Evolutionary conservation across 2,888 invertebrate species (phyloP), one percentile per base, ranked within the genome.

Genomic region (Apotomis betuletana): DNA sequence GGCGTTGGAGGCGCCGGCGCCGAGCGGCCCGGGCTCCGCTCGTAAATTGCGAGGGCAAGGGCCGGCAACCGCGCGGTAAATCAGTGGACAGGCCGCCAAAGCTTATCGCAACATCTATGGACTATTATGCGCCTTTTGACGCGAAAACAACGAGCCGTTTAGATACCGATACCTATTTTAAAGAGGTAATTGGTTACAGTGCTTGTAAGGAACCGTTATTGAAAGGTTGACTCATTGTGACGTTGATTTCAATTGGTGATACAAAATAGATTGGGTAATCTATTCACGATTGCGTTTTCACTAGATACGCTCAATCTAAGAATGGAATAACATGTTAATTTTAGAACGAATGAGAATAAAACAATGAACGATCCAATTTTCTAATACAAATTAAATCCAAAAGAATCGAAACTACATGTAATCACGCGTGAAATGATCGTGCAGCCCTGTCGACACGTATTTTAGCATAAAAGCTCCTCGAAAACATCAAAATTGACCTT

Each of bases 61-160:
- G 85, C 91, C 90, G 89, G 90, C 91, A 90, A 91, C 89, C 89
- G 89, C 80, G 80, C 83, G 79, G 90, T 90, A 89, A 92, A 91
- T 92, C 89, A 90, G 90, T 88, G 90, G 92, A 92, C 92, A 91
- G 89, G 84, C 85, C 85, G 78, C 72, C 68, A 63, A 68, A 69
- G 67, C 85, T 87, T 92, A 92, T 93, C 92, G 85, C 78, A 80
- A 81, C 82, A 93, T 92, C 92, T 90, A 87, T 80, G 87, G 87
- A 85, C 90, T 89, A 91, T 92, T 92, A 91, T 88, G 87, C 87
- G 85, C 88, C 87, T 88, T 90, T 90, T 90, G 87, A 86, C 88
- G 87, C 85, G 81, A 82, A 80, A 79, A 78, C 80, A 87, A 86
- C 87, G 87, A 87, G 87, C 88, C 86, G 82, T 85, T 85, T 80